Evolutionary conservation across 1,140 invertebrate species (phyloP), one percentile per base, ranked within the genome.

Genomic region (Elymnias hypermnestra): DNA sequence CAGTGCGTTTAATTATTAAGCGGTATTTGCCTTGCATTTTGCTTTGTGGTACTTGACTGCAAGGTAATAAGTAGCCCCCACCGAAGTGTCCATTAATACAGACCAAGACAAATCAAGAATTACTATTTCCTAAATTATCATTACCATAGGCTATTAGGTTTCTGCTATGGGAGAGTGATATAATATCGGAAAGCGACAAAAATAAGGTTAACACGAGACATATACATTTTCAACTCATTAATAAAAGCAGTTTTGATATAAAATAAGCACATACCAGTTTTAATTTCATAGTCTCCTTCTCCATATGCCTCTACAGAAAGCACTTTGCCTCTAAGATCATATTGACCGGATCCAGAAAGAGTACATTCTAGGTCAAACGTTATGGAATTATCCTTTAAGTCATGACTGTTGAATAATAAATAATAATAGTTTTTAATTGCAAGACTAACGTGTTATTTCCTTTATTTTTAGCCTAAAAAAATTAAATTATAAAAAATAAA

Each of bases 281-380:
- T 45, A 0, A 69, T 59, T 10, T 49, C 26, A 31, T 56, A 46
- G 12, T 59, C 48, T 3, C 60, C 66, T 5, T 66, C 45, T 6
- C 66, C 66, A 28, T 31, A 18, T 0, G 56, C 49, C 5, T 41
- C 29, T 14, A 66, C 5, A 12, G 62, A 43, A 0, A 62, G 41
- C 3, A 70, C 5, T 28, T 63, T 62, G n/a, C 63, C 66, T 1
- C 37, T 29, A 0, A 63, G 33, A 15, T 26, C 31, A 29, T 70
- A 70, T 13, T 61, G 41, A 0, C 66, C 66, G 5, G 22, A 46
- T 1, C 22, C 37, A 0, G 2, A 8, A 2, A 63, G 3, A 6
- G 66, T 63, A 35, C 44, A 45, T n/a, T 62, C 48, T 2, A 53
- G 5, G 0, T 21, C 15, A 5, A 70, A 0, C n/a, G 29, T 52